phyloP scores from a whole-genome alignment of 2,113 vertebrate genomes.

The Edolisoma coerulescens region DNA sequence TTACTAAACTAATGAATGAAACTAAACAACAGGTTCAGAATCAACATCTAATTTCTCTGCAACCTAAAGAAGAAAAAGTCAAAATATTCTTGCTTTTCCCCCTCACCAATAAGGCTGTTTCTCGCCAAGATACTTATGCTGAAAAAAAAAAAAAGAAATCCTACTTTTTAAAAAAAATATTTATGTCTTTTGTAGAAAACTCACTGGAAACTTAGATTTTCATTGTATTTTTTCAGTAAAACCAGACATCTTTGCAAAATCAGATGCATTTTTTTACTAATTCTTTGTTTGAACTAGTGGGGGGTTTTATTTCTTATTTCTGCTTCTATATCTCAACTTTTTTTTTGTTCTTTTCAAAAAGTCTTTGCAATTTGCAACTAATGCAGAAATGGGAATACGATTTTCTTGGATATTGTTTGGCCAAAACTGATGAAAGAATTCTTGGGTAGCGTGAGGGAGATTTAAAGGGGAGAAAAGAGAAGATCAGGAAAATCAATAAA shows the following conservation, averaged over 20 bases:
- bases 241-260: not conserved
- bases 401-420: not conserved
- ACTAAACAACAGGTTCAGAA: not conserved
- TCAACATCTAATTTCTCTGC: not conserved
- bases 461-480: not conserved
- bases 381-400: not conserved
- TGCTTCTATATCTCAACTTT: not conserved
- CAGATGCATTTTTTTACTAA: not conserved
- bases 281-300: not conserved
- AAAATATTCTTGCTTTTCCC: not conserved
- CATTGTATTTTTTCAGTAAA: not conserved
- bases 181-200: not conserved
- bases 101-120: not conserved
- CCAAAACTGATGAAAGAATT: not conserved
- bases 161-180: not conserved
- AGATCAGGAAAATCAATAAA: not conserved
- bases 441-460: not conserved
- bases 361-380: not conserved
- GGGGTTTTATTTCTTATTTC: accelerated
- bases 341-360: not conserved
- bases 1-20: not conserved
- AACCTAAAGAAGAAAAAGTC: not conserved
- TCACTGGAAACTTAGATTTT: not conserved
- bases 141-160: not conserved
- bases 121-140: not conserved